phyloP scores from a whole-genome alignment of 37 sponge, comb jelly and placozoan species.

The Diacarnus erythraeanus region DNA sequence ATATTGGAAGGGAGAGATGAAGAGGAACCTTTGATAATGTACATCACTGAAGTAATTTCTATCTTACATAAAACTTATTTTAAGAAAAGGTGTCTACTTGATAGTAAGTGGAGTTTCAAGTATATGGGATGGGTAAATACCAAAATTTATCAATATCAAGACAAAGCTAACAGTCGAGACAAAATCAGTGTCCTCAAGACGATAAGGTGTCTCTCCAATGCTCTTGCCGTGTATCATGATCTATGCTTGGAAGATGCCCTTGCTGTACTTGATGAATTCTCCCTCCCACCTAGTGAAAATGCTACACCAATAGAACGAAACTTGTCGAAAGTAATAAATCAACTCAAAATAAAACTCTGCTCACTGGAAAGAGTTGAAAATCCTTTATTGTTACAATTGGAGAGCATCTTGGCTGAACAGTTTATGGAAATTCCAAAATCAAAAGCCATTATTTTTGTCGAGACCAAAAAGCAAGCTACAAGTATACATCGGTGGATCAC shows the following conservation, averaged over 20 bases:
- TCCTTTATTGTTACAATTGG: conserved; percentile 28
- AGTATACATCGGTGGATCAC: conserved; percentile 17
- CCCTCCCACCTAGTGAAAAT: not conserved
- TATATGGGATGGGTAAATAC: conserved; percentile 35
- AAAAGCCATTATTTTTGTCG: conserved; percentile 51
- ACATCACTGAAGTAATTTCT: conserved; percentile 11
- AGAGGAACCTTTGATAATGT: conserved; percentile 16
- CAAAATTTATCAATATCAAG: conserved; percentile 17
- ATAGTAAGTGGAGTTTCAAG: not conserved
- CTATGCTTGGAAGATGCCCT: conserved; percentile 35
- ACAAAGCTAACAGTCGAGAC: conserved; percentile 21
- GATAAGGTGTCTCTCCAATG: conserved; percentile 18
- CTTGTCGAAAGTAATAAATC: not conserved
- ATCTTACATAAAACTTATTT: conserved; percentile 11
- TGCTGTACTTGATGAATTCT: conserved; percentile 21
- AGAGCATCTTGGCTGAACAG: conserved; percentile 16
- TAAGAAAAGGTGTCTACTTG: not conserved
- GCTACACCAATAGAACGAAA: not conserved
- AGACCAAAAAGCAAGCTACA: conserved; percentile 17
- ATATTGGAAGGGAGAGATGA: conserved; percentile 12
- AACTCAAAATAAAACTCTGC: conserved; percentile 11
- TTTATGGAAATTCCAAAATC: conserved; percentile 8
- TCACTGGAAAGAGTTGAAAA: conserved; percentile 20
- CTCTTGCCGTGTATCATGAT: conserved; percentile 24
- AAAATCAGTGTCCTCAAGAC: conserved; percentile 8